Evolutionary conservation across 2,113 vertebrate genomes (phyloP).

Genomic region (Megaptera novaeangliae): DNA sequence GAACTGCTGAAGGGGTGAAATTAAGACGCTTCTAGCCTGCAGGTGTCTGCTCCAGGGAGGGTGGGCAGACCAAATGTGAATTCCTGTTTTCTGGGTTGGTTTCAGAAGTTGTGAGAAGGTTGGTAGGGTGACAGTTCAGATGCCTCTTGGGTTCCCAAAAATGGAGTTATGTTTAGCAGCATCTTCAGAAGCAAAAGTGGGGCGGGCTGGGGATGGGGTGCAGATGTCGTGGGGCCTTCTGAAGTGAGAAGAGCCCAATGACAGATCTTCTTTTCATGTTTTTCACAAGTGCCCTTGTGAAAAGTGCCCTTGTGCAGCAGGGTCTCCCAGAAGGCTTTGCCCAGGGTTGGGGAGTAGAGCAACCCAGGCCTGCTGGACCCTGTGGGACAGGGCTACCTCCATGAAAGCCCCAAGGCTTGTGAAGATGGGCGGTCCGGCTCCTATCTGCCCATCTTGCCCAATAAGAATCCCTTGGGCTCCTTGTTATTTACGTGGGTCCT

Average conservation of each 20-base stretch:
- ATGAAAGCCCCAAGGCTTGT: not conserved
- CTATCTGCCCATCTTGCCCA: not conserved
- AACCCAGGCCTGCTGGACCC: not conserved
- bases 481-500: not conserved
- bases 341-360: not conserved
- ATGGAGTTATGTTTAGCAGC: conserved; percentile 53
- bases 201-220: not conserved
- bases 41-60: not conserved
- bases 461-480: not conserved
- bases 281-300: not conserved
- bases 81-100: conserved; percentile 20
- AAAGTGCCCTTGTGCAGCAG: not conserved
- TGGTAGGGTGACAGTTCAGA: conserved; percentile 38
- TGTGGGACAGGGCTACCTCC: not conserved
- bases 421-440: not conserved
- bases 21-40: not conserved
- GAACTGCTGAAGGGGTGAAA: not conserved
- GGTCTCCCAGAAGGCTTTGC: not conserved
- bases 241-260: not conserved
- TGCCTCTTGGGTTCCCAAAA: conserved; percentile 53
- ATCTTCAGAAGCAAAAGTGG: conserved; percentile 10
- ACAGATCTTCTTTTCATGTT: conserved; percentile 40
- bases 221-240: conserved; percentile 23
- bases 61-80: not conserved
- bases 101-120: conserved; percentile 37